Evolutionary conservation across 2,113 vertebrate species (phyloP), one percentile per base, ranked within the genome.

Genomic region (Chionodraco myersi): DNA sequence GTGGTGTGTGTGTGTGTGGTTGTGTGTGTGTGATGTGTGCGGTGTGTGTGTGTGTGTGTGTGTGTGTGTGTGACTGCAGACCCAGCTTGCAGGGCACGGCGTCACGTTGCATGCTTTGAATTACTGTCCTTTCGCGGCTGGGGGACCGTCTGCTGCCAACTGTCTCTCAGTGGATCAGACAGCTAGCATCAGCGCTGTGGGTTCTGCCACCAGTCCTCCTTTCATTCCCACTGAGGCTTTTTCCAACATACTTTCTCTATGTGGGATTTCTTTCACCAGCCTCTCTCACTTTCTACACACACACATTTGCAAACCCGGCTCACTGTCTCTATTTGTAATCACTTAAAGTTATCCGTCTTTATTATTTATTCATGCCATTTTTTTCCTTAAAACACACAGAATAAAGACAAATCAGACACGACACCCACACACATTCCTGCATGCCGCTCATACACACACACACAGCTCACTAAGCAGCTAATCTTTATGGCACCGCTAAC

Each of bases 71-170:
- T 77, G 76, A 53, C 71, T 90, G 87, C 77, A 83, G 90, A 83
- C 82, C 81, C 77, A 83, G 86, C 83, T 87, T 41, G 16, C 75
- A 64, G 78, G 78, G 76, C 79, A 82, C 75, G 87, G 91, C 88
- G 83, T 90, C 79, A 83, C 76, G 79, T 91, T 86, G 93, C 92
- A 94, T 94, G 92, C 93, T 93, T 95, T 94, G 87, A 94, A 95
- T 95, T 93, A 94, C 91, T 92, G 81, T 91, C 90, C 92, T 92
- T 93, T 93, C 93, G 91, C 14, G 87, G 91, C 89, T 88, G 92
- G 86, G 77, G 81, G 85, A 88, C 82, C 79, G 90, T 84, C 84
- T 79, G 86, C 85, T 92, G 90, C 92, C 91, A 94, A 92, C 93
- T 92, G 94, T 90, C 88, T 87, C 86, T 87, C 69, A 69, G 86